A percentile compares a stretch with the other conserved stretches of the same genome.
These are phyloP conservation scores for Tangara arthus DNA, from an alignment of 2,797 vertebrate genomes.

Conservation along the genomic window DNA sequence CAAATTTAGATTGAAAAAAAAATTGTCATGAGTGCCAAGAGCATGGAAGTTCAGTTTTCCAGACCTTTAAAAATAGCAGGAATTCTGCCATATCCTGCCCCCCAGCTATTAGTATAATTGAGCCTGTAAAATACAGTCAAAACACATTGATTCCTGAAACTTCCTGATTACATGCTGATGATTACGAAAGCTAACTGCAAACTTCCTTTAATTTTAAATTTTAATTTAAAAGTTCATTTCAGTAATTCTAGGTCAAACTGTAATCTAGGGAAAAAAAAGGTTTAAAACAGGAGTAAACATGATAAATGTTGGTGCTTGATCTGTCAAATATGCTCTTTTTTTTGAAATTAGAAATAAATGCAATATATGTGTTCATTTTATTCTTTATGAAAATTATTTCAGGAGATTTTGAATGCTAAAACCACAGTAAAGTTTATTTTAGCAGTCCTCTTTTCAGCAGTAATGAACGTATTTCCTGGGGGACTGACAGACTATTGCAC, in stretches of 20 bases:
- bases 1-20: not conserved
- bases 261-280: not conserved
- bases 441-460: not conserved
- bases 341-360: not conserved
- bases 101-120: not conserved
- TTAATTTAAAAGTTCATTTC: not conserved
- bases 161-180: not conserved
- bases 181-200: not conserved
- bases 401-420: not conserved
- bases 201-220: not conserved
- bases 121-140: not conserved
- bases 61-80: not conserved
- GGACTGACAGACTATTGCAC: not conserved
- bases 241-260: not conserved
- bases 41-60: not conserved
- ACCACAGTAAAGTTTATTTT: not conserved
- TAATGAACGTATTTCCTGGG: not conserved
- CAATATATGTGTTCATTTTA: not conserved
- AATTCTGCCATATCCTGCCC: not conserved
- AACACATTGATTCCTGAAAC: not conserved
- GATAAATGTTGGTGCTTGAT: not conserved
- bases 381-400: not conserved
- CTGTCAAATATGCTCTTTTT: not conserved
- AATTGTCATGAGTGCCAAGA: not conserved
- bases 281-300: not conserved